Percentiles rank a stretch among this genome's conserved stretches.
phyloP scores from a whole-genome alignment of 1,140 invertebrate species.

The Bilobella aurantiaca region DNA sequence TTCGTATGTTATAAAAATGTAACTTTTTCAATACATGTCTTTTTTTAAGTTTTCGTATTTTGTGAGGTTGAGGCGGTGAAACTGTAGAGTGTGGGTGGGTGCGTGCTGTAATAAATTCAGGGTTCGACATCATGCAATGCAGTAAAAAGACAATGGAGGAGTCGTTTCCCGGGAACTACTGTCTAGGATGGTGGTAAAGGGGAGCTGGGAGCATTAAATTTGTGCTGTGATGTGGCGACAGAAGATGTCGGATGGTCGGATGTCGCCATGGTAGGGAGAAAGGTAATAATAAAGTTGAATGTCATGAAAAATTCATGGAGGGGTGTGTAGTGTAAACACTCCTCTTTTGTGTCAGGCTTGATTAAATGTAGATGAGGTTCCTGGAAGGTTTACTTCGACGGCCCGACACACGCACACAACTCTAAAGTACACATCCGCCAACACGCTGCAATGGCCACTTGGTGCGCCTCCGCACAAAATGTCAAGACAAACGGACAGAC shows the following conservation, averaged over 20 bases:
- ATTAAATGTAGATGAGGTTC: constrained; percentile 36
- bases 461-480: not conserved
- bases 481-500: not conserved
- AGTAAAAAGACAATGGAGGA: not conserved
- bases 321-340: constrained; percentile 34
- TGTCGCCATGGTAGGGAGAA: constrained; percentile 11
- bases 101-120: not conserved
- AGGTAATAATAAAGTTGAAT: constrained; percentile 31
- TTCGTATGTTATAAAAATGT: too few relatives aligned
- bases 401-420: constrained; percentile 24
- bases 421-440: not conserved
- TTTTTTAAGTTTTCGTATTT: too few relatives aligned
- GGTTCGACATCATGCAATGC: not conserved
- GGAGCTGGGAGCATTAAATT: not conserved
- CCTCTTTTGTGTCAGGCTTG: constrained; percentile 36
- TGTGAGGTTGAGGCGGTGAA: too few relatives aligned
- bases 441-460: not conserved
- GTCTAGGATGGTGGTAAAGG: too few relatives aligned
- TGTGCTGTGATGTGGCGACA: not conserved
- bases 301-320: constrained; percentile 36
- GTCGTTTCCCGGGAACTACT: too few relatives aligned
- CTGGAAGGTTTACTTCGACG: constrained; percentile 22
- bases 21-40: too few relatives aligned
- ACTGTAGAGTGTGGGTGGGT: not conserved
- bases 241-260: not conserved